Percentiles rank a stretch among this genome's conserved stretches.
These are phyloP conservation scores for Merops nubicus DNA, from an alignment of 2,113 vertebrate genomes.

Conservation along the genomic window DNA sequence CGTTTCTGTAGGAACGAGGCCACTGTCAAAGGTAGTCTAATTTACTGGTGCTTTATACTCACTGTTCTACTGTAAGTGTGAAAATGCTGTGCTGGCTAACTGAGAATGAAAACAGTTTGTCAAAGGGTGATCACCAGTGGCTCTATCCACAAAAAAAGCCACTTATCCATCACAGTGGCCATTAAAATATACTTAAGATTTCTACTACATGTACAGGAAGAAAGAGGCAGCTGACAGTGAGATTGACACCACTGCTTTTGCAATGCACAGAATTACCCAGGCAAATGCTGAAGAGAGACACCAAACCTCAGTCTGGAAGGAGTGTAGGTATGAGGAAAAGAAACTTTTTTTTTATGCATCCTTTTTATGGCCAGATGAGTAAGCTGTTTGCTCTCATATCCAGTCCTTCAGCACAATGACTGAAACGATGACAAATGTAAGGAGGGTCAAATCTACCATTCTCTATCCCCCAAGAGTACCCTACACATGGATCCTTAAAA, in stretches of 20 bases:
- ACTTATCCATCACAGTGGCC: background rate
- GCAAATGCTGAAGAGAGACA: background rate
- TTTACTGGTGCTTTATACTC: background rate
- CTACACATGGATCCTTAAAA: background rate
- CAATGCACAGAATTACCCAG: background rate
- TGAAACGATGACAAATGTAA: background rate
- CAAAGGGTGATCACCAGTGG: background rate
- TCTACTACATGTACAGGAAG: background rate
- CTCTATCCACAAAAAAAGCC: background rate
- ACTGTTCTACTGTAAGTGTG: background rate
- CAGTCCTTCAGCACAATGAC: background rate
- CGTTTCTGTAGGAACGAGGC: background rate
- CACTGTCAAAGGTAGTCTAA: background rate
- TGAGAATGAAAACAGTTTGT: background rate
- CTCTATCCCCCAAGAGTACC: background rate
- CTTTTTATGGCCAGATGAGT: background rate
- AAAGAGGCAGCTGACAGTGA: background rate
- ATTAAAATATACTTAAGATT: background rate
- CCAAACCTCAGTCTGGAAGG: background rate
- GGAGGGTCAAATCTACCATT: background rate
- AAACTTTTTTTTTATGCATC: background rate
- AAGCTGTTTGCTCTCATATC: background rate
- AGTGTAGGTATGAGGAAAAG: background rate
- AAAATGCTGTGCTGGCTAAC: background rate
- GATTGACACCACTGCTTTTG: background rate